These are phyloP conservation scores for Euura lappo DNA, from an alignment of 1,140 invertebrate species.

Conservation along the genomic window DNA sequence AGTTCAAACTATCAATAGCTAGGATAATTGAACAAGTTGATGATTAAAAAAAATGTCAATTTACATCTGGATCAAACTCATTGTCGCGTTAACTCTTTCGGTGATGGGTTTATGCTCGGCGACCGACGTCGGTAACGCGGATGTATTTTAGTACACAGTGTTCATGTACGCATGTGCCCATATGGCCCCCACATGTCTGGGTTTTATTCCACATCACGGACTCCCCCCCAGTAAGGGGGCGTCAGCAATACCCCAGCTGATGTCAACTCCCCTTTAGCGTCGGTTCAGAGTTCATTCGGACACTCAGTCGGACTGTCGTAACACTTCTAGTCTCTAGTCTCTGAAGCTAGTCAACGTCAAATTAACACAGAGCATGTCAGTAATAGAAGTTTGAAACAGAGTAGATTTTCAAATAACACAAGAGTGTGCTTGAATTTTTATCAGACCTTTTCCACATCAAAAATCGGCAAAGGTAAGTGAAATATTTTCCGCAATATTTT, in stretches of 20 bases:
- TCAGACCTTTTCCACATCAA: too few species aligned
- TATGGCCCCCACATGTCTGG: constrained; percentile 45
- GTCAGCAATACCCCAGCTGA: constrained; percentile 31
- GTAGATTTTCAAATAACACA: too few species aligned
- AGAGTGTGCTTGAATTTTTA: too few species aligned
- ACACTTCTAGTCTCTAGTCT: too few species aligned
- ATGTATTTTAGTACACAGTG: neutral
- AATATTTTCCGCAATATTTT: too few species aligned
- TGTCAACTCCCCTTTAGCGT: constrained; percentile 11
- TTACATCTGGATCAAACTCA: neutral
- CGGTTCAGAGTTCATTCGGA: constrained; percentile 11
- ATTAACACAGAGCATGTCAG: too few species aligned
- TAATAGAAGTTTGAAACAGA: too few species aligned
- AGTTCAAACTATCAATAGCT: too few species aligned
- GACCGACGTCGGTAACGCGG: neutral
- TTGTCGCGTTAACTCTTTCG: neutral
- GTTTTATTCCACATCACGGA: neutral
- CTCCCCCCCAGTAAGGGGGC: constrained; percentile 25
- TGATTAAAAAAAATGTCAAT: neutral
- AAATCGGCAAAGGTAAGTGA: too few species aligned
- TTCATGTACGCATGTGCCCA: constrained; percentile 16
- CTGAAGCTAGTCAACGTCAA: too few species aligned
- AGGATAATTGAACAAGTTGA: neutral
- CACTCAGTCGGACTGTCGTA: neutral
- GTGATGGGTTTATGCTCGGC: neutral